Conservation (phyloP, 2,888 invertebrate species). For the Diaphora mendica region DNA sequence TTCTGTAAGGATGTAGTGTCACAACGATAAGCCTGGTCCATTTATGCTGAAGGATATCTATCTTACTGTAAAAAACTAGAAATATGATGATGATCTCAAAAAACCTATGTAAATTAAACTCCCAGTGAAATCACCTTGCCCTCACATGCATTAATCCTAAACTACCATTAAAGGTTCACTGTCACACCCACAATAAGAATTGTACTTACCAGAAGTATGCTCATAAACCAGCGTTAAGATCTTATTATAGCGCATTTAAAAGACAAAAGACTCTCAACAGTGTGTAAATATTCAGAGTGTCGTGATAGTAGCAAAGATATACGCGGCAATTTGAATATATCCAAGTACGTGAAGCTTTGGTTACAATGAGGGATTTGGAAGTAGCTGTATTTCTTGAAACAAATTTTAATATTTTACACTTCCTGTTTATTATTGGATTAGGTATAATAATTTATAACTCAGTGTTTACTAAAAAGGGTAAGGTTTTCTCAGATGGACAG, state of each 20-base stretch:
- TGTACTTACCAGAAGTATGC: constrained; percentile 45
- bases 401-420: not conserved
- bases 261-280: constrained; percentile 43
- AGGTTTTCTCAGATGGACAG: not conserved
- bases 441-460: not conserved
- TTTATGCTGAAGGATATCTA: no score
- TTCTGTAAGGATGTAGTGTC: no score
- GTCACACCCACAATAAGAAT: constrained; percentile 51
- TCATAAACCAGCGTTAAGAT: constrained; percentile 51
- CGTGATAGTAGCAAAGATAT: constrained; percentile 23
- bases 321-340: constrained; percentile 40
- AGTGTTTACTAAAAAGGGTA: not conserved
- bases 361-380: constrained; percentile 10
- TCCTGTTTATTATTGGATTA: not conserved
- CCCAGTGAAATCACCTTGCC: constrained; percentile 17
- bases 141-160: constrained; percentile 43
- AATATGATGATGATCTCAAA: not conserved
- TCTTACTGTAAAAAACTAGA: no score
- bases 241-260: constrained; percentile 46
- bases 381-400: constrained; percentile 2
- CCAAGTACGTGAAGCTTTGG: constrained; percentile 2
- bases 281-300: constrained; percentile 30
- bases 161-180: constrained; percentile 55
- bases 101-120: constrained; percentile 4
- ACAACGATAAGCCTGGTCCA: no score